Conservation (phyloP, 2,797 vertebrate species). For the Epinephelus coioides region DNA sequence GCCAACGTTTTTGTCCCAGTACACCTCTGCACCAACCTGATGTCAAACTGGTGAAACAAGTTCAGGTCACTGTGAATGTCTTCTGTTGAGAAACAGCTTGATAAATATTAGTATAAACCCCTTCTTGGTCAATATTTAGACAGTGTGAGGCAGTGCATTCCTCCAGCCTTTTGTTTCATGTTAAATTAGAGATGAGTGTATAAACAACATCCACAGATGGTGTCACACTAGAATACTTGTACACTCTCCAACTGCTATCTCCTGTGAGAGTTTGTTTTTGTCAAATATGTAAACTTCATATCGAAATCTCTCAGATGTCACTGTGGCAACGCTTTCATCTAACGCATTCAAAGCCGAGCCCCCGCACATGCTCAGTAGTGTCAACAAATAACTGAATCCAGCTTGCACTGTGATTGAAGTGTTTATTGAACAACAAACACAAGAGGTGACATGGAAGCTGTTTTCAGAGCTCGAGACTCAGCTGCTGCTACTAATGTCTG, state of each 20-base stretch:
- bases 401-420: constrained; percentile 45
- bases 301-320: constrained; percentile 65
- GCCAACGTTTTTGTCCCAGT: too few species aligned
- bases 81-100: neutral
- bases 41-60: neutral
- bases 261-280: constrained; percentile 44
- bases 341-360: neutral
- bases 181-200: constrained; percentile 40
- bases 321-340: constrained; percentile 53
- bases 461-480: constrained; percentile 16
- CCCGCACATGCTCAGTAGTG: constrained; percentile 53
- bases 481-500: constrained; percentile 4
- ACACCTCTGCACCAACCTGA: too few species aligned
- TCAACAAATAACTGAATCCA: constrained; percentile 51
- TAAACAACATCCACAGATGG: constrained; percentile 40
- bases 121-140: constrained; percentile 8
- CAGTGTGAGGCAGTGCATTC: neutral
- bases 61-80: neutral
- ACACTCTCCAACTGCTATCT: constrained; percentile 31
- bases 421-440: constrained; percentile 58
- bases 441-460: constrained; percentile 20
- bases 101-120: neutral
- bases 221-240: constrained; percentile 36
- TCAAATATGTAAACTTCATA: constrained; percentile 68
- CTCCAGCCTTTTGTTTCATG: constrained; percentile 23